phyloP scores from a whole-genome alignment of 2,888 invertebrate genomes.

The Euzetes globulus region DNA sequence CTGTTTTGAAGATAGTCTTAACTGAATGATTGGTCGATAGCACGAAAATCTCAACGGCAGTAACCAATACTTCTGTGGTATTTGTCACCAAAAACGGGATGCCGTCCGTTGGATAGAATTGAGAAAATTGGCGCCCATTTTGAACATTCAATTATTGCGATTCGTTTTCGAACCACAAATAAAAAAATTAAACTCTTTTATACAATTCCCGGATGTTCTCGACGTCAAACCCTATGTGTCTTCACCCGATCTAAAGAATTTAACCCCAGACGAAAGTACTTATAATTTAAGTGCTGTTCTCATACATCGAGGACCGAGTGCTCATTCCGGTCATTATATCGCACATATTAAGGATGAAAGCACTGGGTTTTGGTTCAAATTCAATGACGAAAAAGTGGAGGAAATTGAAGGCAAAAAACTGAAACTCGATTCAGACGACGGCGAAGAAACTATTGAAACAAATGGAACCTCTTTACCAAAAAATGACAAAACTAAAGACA shows the following conservation, averaged over 20 bases:
- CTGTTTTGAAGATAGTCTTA: neutral
- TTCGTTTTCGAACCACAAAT: conserved; percentile 58
- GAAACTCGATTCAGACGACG: conserved; percentile 48
- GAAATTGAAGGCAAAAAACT: conserved; percentile 48
- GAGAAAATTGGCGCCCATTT: conserved; percentile 54
- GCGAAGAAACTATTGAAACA: neutral
- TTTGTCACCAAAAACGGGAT: conserved; percentile 55
- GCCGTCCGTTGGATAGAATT: conserved; percentile 55
- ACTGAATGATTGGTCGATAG: conserved; percentile 40
- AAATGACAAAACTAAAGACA: conserved; percentile 2
- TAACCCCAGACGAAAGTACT: conserved; percentile 40
- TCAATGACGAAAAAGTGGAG: conserved; percentile 55
- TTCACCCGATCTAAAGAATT: neutral
- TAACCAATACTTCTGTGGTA: conserved; percentile 56
- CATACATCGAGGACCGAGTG: conserved; percentile 59
- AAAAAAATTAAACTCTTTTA: conserved; percentile 56
- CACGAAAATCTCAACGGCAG: conserved; percentile 56
- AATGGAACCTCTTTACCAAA: conserved; percentile 28
- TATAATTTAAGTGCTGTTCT: conserved; percentile 59
- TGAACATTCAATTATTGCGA: conserved; percentile 57
- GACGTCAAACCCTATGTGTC: conserved; percentile 56
- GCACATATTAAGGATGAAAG: conserved; percentile 46
- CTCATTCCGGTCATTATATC: conserved; percentile 61
- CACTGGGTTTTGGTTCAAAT: conserved; percentile 57
- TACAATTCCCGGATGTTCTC: conserved; percentile 56